Base-by-base conservation (phyloP, 2,888 invertebrate species). In the Ypsolopha sequella region DNA sequence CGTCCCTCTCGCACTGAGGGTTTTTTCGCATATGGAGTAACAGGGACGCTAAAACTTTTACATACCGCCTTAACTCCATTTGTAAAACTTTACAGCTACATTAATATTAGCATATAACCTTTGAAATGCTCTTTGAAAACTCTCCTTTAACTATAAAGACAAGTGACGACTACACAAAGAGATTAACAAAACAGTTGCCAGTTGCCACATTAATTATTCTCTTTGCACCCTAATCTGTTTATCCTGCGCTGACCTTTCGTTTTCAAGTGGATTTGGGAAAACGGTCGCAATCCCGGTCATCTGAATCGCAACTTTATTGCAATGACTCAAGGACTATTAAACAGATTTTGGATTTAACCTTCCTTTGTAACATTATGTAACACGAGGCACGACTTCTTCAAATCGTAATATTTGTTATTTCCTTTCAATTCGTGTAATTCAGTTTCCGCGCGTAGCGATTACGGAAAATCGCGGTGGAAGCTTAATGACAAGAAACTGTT, bases 181-280 rank as follows among this genome's bases (percentile, higher is more conserved):
- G 24, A 24, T 43, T 8, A 63, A 63, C 59, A 57, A 62, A 59
- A 56, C 54, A 54, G 47, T 47, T 46, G 38, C 41, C 47, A 47
- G 47, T 39, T 44, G 14, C 54, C 53, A 55, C 68, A 69, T 73
- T 73, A 68, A 68, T 74, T 66, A 72, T 68, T 64, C 68, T 63
- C 56, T 67, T 50, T 58, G 62, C 50, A 59, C 60, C 65, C 36
- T 41, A 71, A 71, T 69, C 70, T 73, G 63, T 66, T 68, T 60
- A 65, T 64, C 59, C 60, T 54, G 38, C 59, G 58, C 53, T 57
- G 58, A 65, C 66, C 66, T 68, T 70, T 67, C 63, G 60, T 59
- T 54, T 24, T 56, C 52, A 58, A 60, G 56, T 60, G 56, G 57
- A 63, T 60, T 45, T 45, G 34, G 34, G 24, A 24, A 24, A 24